Evolutionary conservation across 2,888 invertebrate genomes (phyloP).

Genomic region (Ophioninae sp.): DNA sequence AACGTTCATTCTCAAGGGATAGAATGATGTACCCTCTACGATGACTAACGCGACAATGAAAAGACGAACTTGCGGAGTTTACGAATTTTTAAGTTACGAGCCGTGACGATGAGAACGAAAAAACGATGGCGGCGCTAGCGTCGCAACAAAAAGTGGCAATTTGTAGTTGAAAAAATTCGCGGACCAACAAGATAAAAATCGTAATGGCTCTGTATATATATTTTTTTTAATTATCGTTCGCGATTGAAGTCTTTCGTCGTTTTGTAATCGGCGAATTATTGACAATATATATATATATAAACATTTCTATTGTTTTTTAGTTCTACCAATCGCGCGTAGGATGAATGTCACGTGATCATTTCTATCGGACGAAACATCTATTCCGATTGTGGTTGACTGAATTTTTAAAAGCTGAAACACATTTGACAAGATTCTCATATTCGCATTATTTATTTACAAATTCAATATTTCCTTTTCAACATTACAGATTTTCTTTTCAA

Average conservation of each 20-base stretch:
- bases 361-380: neutral
- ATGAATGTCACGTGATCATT: neutral
- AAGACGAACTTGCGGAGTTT: neutral
- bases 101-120: neutral
- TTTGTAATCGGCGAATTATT: neutral
- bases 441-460: constrained; percentile 77
- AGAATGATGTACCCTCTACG: neutral
- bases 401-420: neutral
- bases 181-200: too few relatives aligned
- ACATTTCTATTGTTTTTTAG: neutral
- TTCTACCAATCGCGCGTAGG: neutral
- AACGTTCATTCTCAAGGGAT: constrained; percentile 69
- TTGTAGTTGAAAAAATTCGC: neutral
- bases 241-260: neutral
- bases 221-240: neutral
- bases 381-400: neutral
- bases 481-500: constrained; percentile 62
- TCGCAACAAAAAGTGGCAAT: neutral
- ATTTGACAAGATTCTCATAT: constrained; percentile 59
- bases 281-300: neutral
- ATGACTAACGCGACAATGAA: neutral
- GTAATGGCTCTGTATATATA: neutral
- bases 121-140: neutral
- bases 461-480: constrained; percentile 68
- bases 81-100: neutral